Conservation (phyloP, 23 tunicate species). For the Clavelina lepadiformis region DNA sequence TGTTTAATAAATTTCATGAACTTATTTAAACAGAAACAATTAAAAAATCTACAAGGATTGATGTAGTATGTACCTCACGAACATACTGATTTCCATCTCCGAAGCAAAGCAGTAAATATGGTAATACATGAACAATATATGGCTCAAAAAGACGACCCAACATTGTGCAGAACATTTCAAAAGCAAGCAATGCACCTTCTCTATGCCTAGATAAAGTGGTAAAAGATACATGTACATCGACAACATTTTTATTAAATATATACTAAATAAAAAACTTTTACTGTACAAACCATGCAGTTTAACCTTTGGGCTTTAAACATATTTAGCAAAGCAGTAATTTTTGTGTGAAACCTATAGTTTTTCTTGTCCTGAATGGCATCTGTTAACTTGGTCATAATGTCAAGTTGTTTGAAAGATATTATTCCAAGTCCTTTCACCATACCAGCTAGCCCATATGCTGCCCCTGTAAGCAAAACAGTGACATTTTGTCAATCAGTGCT, state of each 20-base stretch:
- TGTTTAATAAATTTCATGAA: too few species aligned
- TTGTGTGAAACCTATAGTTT: conserved; percentile 34
- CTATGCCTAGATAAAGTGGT: conserved; percentile 79
- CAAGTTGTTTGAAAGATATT: conserved; percentile 84
- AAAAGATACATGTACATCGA: too few species aligned
- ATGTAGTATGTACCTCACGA: too few species aligned
- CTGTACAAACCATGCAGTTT: too few species aligned
- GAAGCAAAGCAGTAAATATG: conserved; percentile 84
- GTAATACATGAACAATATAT: conserved; percentile 83
- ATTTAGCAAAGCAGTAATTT: background rate
- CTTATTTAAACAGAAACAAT: too few species aligned
- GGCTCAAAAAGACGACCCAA: conserved; percentile 96
- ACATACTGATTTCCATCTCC: conserved; percentile 86
- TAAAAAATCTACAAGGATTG: background rate
- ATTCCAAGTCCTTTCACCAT: conserved; percentile 97
- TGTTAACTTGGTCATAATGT: conserved; percentile 67
- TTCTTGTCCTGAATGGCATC: conserved; percentile 94
- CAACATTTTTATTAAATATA: too few species aligned
- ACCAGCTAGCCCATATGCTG: conserved; percentile 95
- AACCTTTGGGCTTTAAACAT: too few species aligned
- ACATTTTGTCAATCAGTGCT: background rate
- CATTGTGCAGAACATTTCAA: conserved; percentile 90
- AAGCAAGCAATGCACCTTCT: conserved; percentile 90
- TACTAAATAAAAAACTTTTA: too few species aligned
- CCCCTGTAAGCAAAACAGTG: conserved; percentile 61